Base-by-base conservation (phyloP, 2,113 vertebrate species). In the Ploceus nigricollis region DNA sequence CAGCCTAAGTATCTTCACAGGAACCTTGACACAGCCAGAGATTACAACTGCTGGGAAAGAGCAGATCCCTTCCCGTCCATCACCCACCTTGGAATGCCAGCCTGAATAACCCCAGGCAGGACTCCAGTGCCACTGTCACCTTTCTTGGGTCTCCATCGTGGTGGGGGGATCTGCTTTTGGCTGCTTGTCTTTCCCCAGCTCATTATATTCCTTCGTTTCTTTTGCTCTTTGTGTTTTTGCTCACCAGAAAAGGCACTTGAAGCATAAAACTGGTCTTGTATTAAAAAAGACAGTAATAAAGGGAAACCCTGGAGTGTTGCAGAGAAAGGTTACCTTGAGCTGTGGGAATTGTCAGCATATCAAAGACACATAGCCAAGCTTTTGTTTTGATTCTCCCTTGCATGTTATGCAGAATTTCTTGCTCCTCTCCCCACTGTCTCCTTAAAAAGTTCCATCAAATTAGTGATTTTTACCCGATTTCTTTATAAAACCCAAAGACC, bases 281-380 rank as follows among this genome's bases (percentile, higher is more conserved):
- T 60, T 91, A 57, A 72, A 87, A 78, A 82, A 89, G 78, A 61
- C 45, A 85, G 70, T 57, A 95, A 93, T 93, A 96, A 96, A 93
- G 78, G 73, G 85, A 95, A 93, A 92, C 80, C 94, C 82, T 1
- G 2, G 89, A 83, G 80, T 39, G 54, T 73, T 90, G 75, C 5
- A 9, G 60, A 28, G 79, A 92, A 94, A 95, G 94, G 94, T 93
- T 87, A 95, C 95, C 87, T 90, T 94, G 87, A 93, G 94, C 92
- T 92, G 14, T 88, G 76, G 90, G 85, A 94, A 81, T 85, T 95
- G 94, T 70, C 94, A 93, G 68, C 53, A n/a, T 83, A 86, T 93
- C 94, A 93, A 88, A 96, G 90, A 66, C 51, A 33, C 25, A 30
- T 5, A 77, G 60, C 76, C 70, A 44, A 90, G 85, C 66, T 90